A percentile compares a stretch with the other conserved stretches of the same genome.
phyloP scores from a whole-genome alignment of 2,113 vertebrate species.

The Catagonus wagneri region DNA sequence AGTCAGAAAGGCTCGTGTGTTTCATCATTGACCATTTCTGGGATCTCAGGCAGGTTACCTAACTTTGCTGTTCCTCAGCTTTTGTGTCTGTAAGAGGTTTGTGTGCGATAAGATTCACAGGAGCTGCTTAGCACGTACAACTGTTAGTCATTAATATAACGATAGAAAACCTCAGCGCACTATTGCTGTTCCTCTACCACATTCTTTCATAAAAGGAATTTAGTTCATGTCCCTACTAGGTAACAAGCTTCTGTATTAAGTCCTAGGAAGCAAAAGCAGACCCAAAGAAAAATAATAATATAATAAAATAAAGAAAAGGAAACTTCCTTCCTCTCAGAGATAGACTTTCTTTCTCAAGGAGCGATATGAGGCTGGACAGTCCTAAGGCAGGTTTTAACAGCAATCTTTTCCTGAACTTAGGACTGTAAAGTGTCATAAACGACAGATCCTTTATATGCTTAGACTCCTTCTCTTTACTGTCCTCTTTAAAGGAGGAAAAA shows the following conservation, averaged over 20 bases:
- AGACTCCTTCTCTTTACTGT: not conserved
- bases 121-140: not conserved
- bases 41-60: not conserved
- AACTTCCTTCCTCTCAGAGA: not conserved
- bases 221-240: not conserved
- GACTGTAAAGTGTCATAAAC: not conserved
- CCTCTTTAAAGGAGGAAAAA: not conserved
- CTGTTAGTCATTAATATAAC: not conserved
- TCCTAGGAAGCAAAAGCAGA: not conserved
- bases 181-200: not conserved
- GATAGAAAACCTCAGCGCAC: not conserved
- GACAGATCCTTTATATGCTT: not conserved
- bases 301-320: not conserved
- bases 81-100: not conserved
- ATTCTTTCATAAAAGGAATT: conserved; percentile 9
- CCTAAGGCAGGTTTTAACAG: not conserved
- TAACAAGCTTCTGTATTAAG: not conserved
- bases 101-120: not conserved
- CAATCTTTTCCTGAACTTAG: not conserved
- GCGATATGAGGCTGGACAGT: not conserved
- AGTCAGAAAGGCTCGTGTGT: not conserved
- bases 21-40: not conserved
- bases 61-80: not conserved
- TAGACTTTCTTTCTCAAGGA: not conserved
- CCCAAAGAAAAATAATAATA: no score